These are phyloP conservation scores for Thunnus albacares DNA, from an alignment of 2,797 vertebrate genomes.

Conservation along the genomic window DNA sequence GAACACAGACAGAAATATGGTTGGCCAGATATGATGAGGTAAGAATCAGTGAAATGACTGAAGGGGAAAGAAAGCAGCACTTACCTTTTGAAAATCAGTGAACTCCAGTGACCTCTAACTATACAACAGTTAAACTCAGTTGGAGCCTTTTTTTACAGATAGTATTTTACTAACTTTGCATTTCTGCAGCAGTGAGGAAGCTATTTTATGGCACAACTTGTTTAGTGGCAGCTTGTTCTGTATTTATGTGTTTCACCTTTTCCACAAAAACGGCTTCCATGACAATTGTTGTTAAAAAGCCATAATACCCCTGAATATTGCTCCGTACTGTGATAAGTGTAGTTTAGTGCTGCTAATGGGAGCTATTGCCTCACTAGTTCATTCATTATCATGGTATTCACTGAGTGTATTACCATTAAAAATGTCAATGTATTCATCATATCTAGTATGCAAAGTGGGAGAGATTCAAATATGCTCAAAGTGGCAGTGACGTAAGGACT, in stretches of 20 bases:
- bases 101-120: neutral
- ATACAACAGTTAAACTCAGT: neutral
- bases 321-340: neutral
- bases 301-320: neutral
- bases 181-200: neutral
- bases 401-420: constrained; percentile 45
- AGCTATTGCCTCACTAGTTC: constrained; percentile 26
- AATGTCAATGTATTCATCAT: constrained; percentile 56
- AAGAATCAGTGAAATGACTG: neutral
- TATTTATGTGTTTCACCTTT: neutral
- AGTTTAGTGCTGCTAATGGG: constrained; percentile 17
- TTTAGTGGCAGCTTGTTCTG: neutral
- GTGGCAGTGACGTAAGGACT: constrained; percentile 44
- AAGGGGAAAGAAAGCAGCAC: neutral
- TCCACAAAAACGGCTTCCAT: neutral
- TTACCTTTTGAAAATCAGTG: too few relatives aligned
- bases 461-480: constrained; percentile 37
- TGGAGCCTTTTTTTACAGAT: neutral
- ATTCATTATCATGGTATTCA: constrained; percentile 24
- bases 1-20: neutral
- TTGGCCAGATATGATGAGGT: neutral
- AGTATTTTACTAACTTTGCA: too few relatives aligned
- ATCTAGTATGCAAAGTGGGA: neutral
- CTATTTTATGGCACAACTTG: neutral
- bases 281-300: constrained; percentile 4